Evolutionary conservation across 2,797 vertebrate genomes (phyloP).

Genomic region (Picus viridis): DNA sequence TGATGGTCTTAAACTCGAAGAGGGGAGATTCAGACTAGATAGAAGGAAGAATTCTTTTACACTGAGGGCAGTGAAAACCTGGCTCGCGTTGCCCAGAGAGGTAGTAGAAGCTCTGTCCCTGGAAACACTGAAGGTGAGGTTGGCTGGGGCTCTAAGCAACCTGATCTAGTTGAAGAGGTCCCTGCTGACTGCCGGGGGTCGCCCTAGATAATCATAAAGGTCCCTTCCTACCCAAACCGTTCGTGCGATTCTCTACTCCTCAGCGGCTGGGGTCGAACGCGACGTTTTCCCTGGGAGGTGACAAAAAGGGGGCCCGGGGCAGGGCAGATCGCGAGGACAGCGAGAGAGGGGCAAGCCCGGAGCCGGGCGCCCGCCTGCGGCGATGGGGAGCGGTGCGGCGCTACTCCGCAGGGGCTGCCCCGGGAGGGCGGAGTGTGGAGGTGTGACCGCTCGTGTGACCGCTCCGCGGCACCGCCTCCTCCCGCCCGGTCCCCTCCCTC

Average conservation of each 20-base stretch:
- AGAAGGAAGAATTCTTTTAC: not conserved
- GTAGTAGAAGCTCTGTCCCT: not conserved
- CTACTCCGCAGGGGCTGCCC: not conserved
- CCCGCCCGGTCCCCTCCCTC: not conserved
- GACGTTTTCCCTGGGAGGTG: accelerated
- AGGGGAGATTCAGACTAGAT: not conserved
- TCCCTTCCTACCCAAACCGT: not conserved
- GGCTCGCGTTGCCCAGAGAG: not conserved
- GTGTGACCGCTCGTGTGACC: not conserved
- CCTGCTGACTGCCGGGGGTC: too few species aligned
- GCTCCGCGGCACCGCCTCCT: not conserved
- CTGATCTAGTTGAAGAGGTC: not conserved
- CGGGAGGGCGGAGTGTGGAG: not conserved
- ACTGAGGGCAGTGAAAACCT: not conserved
- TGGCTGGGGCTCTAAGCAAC: not conserved
- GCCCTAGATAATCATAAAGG: not conserved
- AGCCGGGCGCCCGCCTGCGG: not conserved
- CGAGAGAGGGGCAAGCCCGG: too few species aligned
- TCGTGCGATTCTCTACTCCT: not conserved
- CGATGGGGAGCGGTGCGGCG: too few species aligned
- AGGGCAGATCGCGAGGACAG: too few species aligned
- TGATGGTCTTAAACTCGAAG: not conserved
- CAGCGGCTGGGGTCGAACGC: not conserved
- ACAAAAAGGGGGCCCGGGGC: not conserved
- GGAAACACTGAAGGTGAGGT: not conserved